A percentile compares a stretch with the other conserved stretches of the same genome.
Conservation (phyloP, 2,797 vertebrate species). For the Podarcis siculus region DNA sequence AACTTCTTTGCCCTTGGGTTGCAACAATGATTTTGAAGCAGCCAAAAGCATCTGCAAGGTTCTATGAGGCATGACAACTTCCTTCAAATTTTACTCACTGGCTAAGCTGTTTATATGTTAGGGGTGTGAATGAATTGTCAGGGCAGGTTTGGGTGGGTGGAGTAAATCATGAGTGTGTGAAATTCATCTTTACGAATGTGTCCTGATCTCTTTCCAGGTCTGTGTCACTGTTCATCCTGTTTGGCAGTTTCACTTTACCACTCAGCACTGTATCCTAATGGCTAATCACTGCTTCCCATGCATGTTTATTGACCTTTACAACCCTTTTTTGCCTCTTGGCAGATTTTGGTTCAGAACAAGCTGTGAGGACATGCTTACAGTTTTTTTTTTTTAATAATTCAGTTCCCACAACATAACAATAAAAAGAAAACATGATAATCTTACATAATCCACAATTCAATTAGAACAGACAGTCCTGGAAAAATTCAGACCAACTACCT, state of each 20-base stretch:
- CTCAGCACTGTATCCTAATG: constrained; percentile 37
- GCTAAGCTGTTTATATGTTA: constrained; percentile 50
- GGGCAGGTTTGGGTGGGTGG: constrained; percentile 20
- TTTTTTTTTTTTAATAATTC: background rate
- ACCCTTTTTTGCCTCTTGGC: constrained; percentile 30
- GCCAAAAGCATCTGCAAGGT: constrained; percentile 52
- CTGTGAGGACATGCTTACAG: constrained; percentile 34
- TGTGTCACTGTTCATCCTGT: constrained; percentile 35
- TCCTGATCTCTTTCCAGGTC: constrained; percentile 35
- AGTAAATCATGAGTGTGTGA: constrained; percentile 23
- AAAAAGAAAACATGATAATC: background rate
- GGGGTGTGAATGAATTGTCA: constrained; percentile 42
- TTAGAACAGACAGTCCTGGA: background rate
- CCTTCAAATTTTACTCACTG: constrained; percentile 37
- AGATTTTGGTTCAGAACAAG: constrained; percentile 32
- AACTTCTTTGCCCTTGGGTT: constrained; percentile 36
- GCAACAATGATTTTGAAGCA: constrained; percentile 38
- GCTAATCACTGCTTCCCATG: constrained; percentile 37
- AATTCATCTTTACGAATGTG: constrained; percentile 19
- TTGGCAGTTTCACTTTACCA: constrained; percentile 27
- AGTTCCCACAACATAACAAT: constrained; percentile 18
- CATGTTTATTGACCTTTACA: constrained; percentile 50
- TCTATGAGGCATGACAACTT: background rate
- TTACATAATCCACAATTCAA: constrained; percentile 18
- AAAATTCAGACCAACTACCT: background rate